Percentiles rank a stretch among this genome's conserved stretches.
phyloP scores from a whole-genome alignment of 2,113 vertebrate species.

The Chloropsis hardwickii region DNA sequence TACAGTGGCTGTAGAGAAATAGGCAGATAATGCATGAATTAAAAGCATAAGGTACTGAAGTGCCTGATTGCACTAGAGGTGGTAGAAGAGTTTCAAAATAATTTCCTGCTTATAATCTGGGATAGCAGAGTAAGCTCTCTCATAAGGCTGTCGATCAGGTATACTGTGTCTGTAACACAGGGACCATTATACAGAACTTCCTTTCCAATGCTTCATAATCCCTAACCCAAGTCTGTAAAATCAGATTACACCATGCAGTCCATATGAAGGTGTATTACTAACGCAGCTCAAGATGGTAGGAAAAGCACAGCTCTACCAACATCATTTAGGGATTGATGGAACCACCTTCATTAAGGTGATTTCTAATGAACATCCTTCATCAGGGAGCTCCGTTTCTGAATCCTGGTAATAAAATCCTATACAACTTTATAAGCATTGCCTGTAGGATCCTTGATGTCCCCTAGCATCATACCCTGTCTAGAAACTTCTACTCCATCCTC shows the following conservation, averaged over 20 bases:
- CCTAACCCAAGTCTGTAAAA: neutral
- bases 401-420: neutral
- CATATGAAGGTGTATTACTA: neutral
- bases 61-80: neutral
- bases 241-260: neutral
- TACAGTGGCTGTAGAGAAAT: neutral
- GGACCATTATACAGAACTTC: neutral
- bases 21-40: neutral
- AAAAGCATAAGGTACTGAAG: neutral
- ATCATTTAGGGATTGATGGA: neutral
- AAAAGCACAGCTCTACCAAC: neutral
- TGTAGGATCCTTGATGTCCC: neutral
- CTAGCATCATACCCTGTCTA: neutral
- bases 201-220: neutral
- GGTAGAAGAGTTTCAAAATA: neutral
- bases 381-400: neutral
- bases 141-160: neutral
- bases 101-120: neutral
- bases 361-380: neutral
- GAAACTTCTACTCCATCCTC: neutral
- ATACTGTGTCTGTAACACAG: neutral
- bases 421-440: neutral
- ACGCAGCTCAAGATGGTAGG: rapidly evolving
- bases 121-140: neutral
- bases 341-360: neutral